phyloP scores from a whole-genome alignment of 2,113 vertebrate genomes.

The Sula dactylatra region DNA sequence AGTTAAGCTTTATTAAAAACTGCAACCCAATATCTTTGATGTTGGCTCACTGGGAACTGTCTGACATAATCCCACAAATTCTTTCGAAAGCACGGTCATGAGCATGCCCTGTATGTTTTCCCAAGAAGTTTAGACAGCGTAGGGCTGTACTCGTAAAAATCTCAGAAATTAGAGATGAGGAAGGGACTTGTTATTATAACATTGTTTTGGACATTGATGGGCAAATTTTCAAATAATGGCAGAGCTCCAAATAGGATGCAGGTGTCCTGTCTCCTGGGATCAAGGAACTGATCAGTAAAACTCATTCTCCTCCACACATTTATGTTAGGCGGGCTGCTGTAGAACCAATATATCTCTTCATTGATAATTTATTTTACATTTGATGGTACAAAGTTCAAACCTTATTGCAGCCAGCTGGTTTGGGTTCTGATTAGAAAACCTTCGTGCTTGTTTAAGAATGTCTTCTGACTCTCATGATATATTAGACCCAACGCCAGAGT shows the following conservation, averaged over 20 bases:
- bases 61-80: constrained; percentile 53
- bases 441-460: background rate
- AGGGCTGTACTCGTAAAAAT: background rate
- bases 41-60: constrained; percentile 29
- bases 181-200: constrained; percentile 21
- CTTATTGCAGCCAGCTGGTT: background rate
- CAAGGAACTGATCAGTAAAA: background rate
- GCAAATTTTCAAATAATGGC: background rate
- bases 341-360: background rate
- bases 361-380: background rate
- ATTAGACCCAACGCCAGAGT: background rate
- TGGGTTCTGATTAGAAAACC: background rate
- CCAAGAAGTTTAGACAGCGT: constrained; percentile 12
- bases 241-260: constrained; percentile 5
- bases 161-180: constrained; percentile 19
- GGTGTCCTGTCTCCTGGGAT: background rate
- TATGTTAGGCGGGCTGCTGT: background rate
- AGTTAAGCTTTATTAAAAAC: constrained; percentile 46
- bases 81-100: constrained; percentile 27
- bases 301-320: background rate
- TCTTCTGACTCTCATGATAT: background rate
- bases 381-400: background rate
- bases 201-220: background rate
- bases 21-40: constrained; percentile 47
- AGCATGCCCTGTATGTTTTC: constrained; percentile 23